phyloP scores from a whole-genome alignment of 37 sponge, comb jelly and placozoan genomes.

The Beroe forskalii region DNA sequence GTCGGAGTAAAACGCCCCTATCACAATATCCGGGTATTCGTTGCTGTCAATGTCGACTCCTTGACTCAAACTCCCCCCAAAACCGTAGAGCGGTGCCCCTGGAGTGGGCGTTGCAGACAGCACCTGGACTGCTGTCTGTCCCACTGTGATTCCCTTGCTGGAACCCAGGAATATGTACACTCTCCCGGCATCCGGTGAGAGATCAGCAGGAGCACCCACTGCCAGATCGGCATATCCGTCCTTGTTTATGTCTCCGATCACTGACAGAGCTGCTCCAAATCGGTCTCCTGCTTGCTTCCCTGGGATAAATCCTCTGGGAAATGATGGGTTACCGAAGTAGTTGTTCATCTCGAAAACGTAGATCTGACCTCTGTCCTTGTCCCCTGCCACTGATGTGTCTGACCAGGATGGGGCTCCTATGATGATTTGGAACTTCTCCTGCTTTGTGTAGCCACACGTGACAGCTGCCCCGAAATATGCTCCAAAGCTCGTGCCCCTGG shows the following conservation, averaged over 20 bases:
- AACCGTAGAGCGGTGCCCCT: not conserved
- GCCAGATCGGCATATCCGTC: slow-evolving; percentile 35
- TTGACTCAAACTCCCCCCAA: slow-evolving; percentile 28
- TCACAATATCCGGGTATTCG: slow-evolving; percentile 1
- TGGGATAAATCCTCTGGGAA: not conserved
- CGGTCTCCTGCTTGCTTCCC: not conserved
- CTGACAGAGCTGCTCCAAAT: slow-evolving; percentile 16
- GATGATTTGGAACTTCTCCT: not conserved
- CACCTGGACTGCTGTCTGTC: not conserved
- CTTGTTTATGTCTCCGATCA: slow-evolving; percentile 58
- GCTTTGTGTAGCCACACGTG: slow-evolving; percentile 37
- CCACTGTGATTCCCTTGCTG: not conserved
- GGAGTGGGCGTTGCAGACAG: not conserved
- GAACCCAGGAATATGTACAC: slow-evolving; percentile 47
- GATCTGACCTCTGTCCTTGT: not conserved
- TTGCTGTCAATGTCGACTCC: slow-evolving; percentile 11
- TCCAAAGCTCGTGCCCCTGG: not conserved
- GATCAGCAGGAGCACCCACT: slow-evolving; percentile 51
- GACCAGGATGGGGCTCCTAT: slow-evolving; percentile 6
- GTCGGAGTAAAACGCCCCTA: slow-evolving; percentile 4
- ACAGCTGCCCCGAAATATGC: slow-evolving; percentile 31
- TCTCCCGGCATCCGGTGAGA: slow-evolving; percentile 13
- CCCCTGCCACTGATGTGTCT: not conserved
- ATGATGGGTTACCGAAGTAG: not conserved
- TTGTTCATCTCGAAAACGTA: slow-evolving; percentile 20